Evolutionary conservation across 2,888 invertebrate genomes (phyloP).

Genomic region (Chouioia cunea): DNA sequence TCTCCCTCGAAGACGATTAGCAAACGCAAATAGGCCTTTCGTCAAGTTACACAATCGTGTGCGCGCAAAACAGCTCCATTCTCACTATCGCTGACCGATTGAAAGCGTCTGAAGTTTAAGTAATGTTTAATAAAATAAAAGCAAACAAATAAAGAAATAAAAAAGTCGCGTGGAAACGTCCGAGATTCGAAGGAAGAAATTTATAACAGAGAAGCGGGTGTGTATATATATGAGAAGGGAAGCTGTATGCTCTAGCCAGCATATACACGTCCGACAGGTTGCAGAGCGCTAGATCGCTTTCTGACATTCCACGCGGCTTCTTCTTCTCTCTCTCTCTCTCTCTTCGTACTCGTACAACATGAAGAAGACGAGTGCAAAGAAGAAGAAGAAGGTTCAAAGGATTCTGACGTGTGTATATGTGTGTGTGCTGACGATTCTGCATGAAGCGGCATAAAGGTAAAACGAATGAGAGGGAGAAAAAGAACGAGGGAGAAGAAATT

Average conservation of each 20-base stretch:
- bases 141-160: background rate
- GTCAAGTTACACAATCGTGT: too few relatives aligned
- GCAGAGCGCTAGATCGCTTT: slow-evolving; percentile 46
- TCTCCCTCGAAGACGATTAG: too few relatives aligned
- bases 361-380: slow-evolving; percentile 11
- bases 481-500: slow-evolving; percentile 32
- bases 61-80: too few relatives aligned
- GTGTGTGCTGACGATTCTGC: background rate
- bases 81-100: too few relatives aligned
- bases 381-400: slow-evolving; percentile 30
- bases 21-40: too few relatives aligned
- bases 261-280: slow-evolving; percentile 59
- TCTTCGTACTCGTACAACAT: slow-evolving; percentile 13
- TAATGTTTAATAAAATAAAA: slow-evolving; percentile 31
- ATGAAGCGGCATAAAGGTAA: too few relatives aligned
- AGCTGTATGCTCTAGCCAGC: slow-evolving; percentile 16
- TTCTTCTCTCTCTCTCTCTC: slow-evolving; percentile 50
- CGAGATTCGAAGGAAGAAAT: slow-evolving; percentile 44
- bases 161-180: slow-evolving; percentile 15
- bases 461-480: slow-evolving; percentile 14
- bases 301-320: slow-evolving; percentile 61
- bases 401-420: slow-evolving; percentile 27
- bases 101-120: slow-evolving; percentile 8
- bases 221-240: slow-evolving; percentile 14
- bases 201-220: slow-evolving; percentile 36